Evolutionary conservation across 2,888 invertebrate genomes (phyloP), one percentile per base, ranked within the genome.

Genomic region (Gymnocheta viridis): DNA sequence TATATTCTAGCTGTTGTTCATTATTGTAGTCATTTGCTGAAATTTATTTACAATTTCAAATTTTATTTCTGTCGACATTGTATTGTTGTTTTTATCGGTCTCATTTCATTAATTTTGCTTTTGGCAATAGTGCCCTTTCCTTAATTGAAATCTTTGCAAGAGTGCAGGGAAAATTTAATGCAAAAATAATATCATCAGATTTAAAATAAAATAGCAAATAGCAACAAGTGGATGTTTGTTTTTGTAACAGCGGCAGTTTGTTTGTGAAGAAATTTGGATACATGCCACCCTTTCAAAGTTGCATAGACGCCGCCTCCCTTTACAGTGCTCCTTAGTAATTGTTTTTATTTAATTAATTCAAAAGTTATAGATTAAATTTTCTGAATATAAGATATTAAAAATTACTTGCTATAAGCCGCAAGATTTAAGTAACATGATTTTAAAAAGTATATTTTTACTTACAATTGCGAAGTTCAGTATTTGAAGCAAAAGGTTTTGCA

Each of bases 1-100:
- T 62, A 60, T 78, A 85, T 86, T 86, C 86, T 86, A 86, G 86
- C 85, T 86, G 85, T 86, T 86, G 83, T 82, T 82, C 83, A 86
- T 49, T 76, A 79, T 85, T 85, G 85, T 76, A 86, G 86, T 77
- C 64, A 85, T 79, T 86, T 86, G 79, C 83, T 78, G 85, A 85
- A 67, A 64, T 69, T 74, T 77, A 32, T 69, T 64, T 77, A 47
- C 56, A 76, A 79, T 70, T 79, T 79, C 10, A 44, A 73, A 60
- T 44, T 70, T 70, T 78, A 80, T 83, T 76, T 79, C 17, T 51
- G 58, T 74, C 73, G 56, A 51, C 54, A 74, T 62, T 70, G 62
- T 14, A 41, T 60, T 74, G 58, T 80, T 51, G 22, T 27, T 60
- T 10, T n/a, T 64, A 64, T 41, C 14, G 27, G 12, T 10, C 9